A percentile compares a stretch with the other conserved stretches of the same genome.
Conservation (phyloP, 2,113 vertebrate species). For the Tretioscincus oriximinensis region DNA sequence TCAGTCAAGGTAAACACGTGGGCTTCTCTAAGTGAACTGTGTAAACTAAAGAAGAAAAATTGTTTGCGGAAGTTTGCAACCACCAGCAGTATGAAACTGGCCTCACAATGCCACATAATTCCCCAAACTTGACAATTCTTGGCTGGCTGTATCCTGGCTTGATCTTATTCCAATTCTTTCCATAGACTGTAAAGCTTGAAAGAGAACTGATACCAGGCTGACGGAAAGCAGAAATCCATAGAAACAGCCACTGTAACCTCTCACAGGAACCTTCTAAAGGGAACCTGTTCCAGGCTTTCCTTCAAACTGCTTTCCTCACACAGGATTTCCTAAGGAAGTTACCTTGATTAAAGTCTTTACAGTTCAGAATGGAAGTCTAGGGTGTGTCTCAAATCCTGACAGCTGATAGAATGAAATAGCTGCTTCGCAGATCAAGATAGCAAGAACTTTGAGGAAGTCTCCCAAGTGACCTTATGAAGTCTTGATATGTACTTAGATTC, state of each 20-base stretch:
- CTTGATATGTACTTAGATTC: too few species aligned
- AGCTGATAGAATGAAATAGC: too few species aligned
- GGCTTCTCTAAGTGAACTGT: neutral
- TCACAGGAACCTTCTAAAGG: neutral
- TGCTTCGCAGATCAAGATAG: too few species aligned
- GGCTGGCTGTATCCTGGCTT: neutral
- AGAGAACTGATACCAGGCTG: neutral
- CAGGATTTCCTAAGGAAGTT: too few species aligned
- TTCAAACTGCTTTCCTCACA: too few species aligned
- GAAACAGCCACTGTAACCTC: neutral
- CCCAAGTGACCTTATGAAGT: too few species aligned
- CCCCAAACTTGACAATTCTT: neutral
- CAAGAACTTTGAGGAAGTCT: too few species aligned
- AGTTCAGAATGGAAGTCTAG: too few species aligned
- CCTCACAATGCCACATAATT: neutral
- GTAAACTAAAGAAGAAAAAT: neutral
- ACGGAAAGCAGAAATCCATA: too few species aligned
- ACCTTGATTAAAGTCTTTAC: too few species aligned
- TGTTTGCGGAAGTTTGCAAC: neutral
- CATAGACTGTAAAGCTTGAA: neutral
- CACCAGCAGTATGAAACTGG: neutral
- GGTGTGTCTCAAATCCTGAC: too few species aligned
- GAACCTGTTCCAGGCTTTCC: neutral
- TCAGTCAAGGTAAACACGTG: neutral
- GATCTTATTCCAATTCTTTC: neutral